A percentile compares a stretch with the other conserved stretches of the same genome.
These are phyloP conservation scores for Centropus unirufus DNA, from an alignment of 2,113 vertebrate species.

Conservation along the genomic window DNA sequence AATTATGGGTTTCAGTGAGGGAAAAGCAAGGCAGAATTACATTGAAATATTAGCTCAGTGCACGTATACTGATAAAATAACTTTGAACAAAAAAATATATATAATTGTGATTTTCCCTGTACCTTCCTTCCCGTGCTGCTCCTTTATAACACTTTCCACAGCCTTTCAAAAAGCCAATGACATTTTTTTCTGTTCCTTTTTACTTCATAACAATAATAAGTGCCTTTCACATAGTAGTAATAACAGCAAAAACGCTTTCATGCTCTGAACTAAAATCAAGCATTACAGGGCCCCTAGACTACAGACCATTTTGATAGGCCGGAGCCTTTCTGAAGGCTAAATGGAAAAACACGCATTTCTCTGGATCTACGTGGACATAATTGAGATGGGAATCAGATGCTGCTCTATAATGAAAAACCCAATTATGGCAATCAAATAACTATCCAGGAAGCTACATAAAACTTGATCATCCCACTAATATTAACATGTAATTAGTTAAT, in stretches of 20 bases:
- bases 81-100: not conserved
- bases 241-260: not conserved
- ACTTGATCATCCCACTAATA: conserved; percentile 46
- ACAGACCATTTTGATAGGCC: not conserved
- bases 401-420: conserved; percentile 35
- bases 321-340: not conserved
- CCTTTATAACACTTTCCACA: not conserved
- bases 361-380: conserved; percentile 7
- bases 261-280: not conserved
- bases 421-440: conserved; percentile 59
- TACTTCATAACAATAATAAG: not conserved
- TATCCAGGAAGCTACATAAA: conserved; percentile 52
- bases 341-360: not conserved
- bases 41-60: not conserved
- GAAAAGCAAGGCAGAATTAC: not conserved
- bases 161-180: not conserved
- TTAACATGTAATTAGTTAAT: conserved; percentile 57
- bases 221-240: not conserved
- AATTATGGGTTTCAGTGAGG: not conserved
- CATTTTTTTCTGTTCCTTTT: not conserved
- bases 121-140: not conserved
- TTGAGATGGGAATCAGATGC: conserved; percentile 32
- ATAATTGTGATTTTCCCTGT: not conserved
- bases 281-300: not conserved
- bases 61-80: not conserved